A percentile compares a stretch with the other conserved stretches of the same genome.
Evolutionary conservation across 92 coral and sea anemone species (phyloP).

Genomic region (Anthopleura xanthogrammica): DNA sequence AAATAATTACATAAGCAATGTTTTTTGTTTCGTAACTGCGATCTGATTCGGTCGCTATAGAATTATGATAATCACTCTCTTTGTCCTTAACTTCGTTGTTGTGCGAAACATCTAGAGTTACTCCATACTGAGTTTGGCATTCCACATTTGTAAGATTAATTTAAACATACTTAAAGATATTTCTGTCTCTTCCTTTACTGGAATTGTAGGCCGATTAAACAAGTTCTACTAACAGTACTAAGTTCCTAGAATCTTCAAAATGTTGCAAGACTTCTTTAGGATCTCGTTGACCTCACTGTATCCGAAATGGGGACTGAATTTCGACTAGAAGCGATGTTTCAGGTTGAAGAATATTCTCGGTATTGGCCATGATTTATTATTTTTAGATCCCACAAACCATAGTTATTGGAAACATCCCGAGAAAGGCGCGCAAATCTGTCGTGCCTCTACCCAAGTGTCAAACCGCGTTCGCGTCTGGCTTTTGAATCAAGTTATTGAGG

Average conservation of each 20-base stretch:
- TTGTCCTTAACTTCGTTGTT: not conserved
- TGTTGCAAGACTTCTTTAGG: not conserved
- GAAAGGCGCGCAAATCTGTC: not conserved
- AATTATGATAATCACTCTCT: constrained; percentile 32
- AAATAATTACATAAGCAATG: constrained; percentile 13
- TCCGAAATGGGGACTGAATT: not conserved
- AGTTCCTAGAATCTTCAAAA: not conserved
- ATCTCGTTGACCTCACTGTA: not conserved
- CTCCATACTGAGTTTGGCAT: not conserved
- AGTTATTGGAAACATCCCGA: not conserved
- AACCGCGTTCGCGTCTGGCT: not conserved
- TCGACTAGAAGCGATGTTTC: not conserved
- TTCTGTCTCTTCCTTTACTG: too few relatives aligned
- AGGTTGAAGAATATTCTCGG: not conserved
- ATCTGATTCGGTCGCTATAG: constrained; percentile 32
- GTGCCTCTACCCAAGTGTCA: too few relatives aligned
- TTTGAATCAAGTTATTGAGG: not conserved
- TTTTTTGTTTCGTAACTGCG: constrained; percentile 34
- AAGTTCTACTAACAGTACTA: not conserved
- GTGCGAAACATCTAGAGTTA: not conserved
- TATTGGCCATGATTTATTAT: not conserved
- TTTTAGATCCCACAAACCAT: not conserved
- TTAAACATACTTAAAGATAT: not conserved
- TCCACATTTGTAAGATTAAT: not conserved
- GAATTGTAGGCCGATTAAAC: too few relatives aligned